These are phyloP conservation scores for Latheticus oryzae DNA, from an alignment of 2,888 invertebrate genomes.

Conservation along the genomic window DNA sequence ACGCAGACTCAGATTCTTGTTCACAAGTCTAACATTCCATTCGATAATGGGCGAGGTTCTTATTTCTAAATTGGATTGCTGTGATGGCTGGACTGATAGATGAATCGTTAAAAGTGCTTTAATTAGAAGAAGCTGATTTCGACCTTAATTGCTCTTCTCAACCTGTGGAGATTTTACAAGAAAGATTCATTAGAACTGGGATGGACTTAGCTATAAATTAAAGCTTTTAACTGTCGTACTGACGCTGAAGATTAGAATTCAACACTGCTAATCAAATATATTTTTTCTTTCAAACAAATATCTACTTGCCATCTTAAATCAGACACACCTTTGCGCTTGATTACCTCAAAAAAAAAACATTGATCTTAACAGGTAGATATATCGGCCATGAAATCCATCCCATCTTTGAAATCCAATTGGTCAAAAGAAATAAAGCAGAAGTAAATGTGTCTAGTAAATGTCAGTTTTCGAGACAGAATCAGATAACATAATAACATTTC, in stretches of 20 bases:
- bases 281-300: too few relatives aligned
- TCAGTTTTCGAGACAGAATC: constrained; percentile 52
- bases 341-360: too few relatives aligned
- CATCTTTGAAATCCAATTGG: constrained; percentile 41
- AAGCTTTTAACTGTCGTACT: too few relatives aligned
- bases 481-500: constrained; percentile 60
- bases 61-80: constrained; percentile 16
- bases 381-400: constrained; percentile 18
- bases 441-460: constrained; percentile 53
- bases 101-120: constrained; percentile 7
- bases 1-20: constrained; percentile 34
- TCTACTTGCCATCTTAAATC: too few relatives aligned
- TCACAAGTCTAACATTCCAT: constrained; percentile 24
- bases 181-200: too few relatives aligned
- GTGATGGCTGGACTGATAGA: constrained; percentile 13
- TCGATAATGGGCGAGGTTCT: constrained; percentile 31
- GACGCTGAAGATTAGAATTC: too few relatives aligned
- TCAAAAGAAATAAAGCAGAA: constrained; percentile 45
- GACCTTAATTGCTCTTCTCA: too few relatives aligned
- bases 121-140: constrained; percentile 25
- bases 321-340: too few relatives aligned
- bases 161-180: too few relatives aligned
- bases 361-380: constrained; percentile 39
- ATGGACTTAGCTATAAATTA: too few relatives aligned
- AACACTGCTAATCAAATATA: too few relatives aligned